Base-by-base conservation (phyloP, 2,797 vertebrate species). In the Natrix natrix region DNA sequence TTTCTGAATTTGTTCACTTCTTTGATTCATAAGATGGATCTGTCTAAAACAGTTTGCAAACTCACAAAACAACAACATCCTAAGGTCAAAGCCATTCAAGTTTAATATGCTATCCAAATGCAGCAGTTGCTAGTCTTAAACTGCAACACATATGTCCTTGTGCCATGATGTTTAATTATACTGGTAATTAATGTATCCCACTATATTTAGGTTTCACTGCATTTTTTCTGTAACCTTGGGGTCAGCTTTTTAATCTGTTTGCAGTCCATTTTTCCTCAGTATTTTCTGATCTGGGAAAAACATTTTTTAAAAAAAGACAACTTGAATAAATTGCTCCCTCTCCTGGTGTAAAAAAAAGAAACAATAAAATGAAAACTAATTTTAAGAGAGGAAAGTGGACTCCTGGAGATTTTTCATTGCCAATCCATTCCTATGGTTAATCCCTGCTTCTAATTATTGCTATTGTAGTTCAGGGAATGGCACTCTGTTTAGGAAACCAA, bases 261-360 rank as follows among this genome's bases (percentile, higher is more conserved):
- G 83, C n/a, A 90, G 83, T 8, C 87, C 54, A 17, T 52, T 4
- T 61, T 2, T 5, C 22, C 6, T 48, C 10, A 54, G 24, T 89
- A 55, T 60, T 92, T 16, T 89, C 22, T 37, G 2, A 92, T 88
- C 24, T 24, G 20, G 32, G 16, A 54, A 88, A 87, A 91, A 28
- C 22, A 37, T 17, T 66, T 87, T 0, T 87, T 0, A 92, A 48
- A 48, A 54, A 91, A 4, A 87, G 54, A 91, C 95, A 94, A 55
- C 24, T 74, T 93, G 93, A 96, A 97, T 96, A 93, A 37, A 37
- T 28, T 97, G 37, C 96, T 96, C 92, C 95, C 93, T 97, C 95
- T 96, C 59, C 95, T 92, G 69, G 88, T 52, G 54, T 54, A 92
- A 61, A 26, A 26, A 54, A n/a, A 48, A 57, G 48, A 86, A 92